These are phyloP conservation scores for Buteo buteo DNA, from an alignment of 2,113 vertebrate species.

Conservation along the genomic window DNA sequence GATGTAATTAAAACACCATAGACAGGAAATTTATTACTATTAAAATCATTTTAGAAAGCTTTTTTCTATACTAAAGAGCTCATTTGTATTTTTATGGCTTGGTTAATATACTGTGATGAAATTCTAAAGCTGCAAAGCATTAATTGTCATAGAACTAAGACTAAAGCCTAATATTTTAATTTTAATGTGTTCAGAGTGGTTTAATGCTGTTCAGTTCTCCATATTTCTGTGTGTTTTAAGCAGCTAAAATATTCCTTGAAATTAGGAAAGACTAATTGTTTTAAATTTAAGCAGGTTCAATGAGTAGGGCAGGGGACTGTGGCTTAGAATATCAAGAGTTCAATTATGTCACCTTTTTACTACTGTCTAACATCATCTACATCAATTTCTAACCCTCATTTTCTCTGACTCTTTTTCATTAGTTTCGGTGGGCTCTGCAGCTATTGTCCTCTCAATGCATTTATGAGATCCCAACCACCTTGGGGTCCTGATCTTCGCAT, in stretches of 20 bases:
- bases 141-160: not conserved
- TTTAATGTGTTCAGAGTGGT: not conserved
- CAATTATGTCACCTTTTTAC: not conserved
- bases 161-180: constrained; percentile 24
- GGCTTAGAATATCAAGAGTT: not conserved
- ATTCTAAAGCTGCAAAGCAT: constrained; percentile 1
- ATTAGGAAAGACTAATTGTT: not conserved
- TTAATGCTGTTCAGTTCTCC: not conserved
- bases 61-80: constrained; percentile 9
- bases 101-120: constrained; percentile 27
- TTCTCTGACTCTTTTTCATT: not conserved
- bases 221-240: not conserved
- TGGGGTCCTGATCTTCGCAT: not conserved
- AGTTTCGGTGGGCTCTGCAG: not conserved
- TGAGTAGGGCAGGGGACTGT: not conserved
- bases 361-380: not conserved
- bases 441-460: not conserved
- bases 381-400: not conserved
- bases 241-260: not conserved
- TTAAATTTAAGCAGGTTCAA: not conserved
- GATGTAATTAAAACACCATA: not conserved
- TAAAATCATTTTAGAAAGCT: not conserved
- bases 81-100: constrained; percentile 29
- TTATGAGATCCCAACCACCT: not conserved
- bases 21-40: not conserved